These are phyloP conservation scores for Drosophila fuyamai DNA, from an alignment of 1,140 invertebrate species.

Conservation along the genomic window DNA sequence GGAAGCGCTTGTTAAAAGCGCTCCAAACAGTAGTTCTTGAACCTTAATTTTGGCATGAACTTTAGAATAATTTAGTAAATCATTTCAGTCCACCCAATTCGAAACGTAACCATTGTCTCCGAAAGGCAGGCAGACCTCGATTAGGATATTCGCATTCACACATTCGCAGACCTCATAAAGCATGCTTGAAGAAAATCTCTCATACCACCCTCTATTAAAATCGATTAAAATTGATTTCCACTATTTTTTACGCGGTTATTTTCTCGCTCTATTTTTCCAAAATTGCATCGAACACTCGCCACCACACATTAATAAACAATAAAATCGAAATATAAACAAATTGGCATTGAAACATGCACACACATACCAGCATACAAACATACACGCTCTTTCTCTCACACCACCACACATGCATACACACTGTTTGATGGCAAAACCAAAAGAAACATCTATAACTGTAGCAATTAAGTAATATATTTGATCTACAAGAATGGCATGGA, in stretches of 20 bases:
- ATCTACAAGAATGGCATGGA: conserved; percentile 60
- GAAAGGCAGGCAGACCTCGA: not conserved
- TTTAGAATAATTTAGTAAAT: conserved; percentile 17
- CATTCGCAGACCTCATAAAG: conserved; percentile 47
- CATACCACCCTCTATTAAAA: conserved; percentile 21
- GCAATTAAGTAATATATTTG: conserved; percentile 50
- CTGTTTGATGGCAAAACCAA: conserved; percentile 40
- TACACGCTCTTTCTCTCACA: conserved; percentile 49
- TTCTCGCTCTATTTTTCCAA: conserved; percentile 35
- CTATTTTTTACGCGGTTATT: conserved; percentile 8
- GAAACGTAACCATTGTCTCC: conserved; percentile 13
- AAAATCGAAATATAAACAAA: conserved; percentile 57
- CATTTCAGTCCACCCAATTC: conserved; percentile 30
- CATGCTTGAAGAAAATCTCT: conserved; percentile 48
- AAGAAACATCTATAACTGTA: conserved; percentile 43
- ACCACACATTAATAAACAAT: conserved; percentile 20
- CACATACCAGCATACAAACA: conserved; percentile 33
- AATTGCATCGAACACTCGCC: conserved; percentile 41
- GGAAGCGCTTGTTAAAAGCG: not conserved
- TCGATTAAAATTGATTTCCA: conserved; percentile 21
- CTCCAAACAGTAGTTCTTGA: conserved; percentile 42
- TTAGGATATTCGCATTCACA: conserved; percentile 33
- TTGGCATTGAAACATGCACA: conserved; percentile 63
- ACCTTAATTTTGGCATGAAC: conserved; percentile 42
- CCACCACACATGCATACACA: conserved; percentile 47